A percentile compares a stretch with the other conserved stretches of the same genome.
These are phyloP conservation scores for Papilio demoleus DNA, from an alignment of 2,888 invertebrate species.

Conservation along the genomic window DNA sequence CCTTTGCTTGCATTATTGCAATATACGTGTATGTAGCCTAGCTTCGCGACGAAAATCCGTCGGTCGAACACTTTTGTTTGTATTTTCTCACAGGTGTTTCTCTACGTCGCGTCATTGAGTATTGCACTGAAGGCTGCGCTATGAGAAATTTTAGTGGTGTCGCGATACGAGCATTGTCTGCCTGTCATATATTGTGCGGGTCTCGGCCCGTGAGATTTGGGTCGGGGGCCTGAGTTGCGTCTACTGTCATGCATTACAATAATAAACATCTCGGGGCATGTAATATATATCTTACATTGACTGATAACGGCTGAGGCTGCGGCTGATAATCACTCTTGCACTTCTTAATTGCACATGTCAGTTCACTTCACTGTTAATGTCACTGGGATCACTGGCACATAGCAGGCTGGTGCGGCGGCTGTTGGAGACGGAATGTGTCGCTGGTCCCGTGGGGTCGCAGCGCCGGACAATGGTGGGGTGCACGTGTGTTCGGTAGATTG, in stretches of 20 bases:
- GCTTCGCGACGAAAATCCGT: slow-evolving; percentile 47
- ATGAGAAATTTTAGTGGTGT: slow-evolving; percentile 78
- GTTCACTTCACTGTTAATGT: slow-evolving; percentile 72
- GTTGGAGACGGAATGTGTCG: slow-evolving; percentile 58
- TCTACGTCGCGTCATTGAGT: slow-evolving; percentile 71
- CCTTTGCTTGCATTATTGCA: slow-evolving; percentile 37
- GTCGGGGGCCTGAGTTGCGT: slow-evolving; percentile 68
- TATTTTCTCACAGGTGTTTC: slow-evolving; percentile 80
- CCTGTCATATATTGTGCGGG: slow-evolving; percentile 66
- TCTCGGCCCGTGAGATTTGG: slow-evolving; percentile 77
- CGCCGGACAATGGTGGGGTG: slow-evolving; percentile 63
- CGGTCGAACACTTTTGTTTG: slow-evolving; percentile 66
- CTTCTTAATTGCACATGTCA: slow-evolving; percentile 71
- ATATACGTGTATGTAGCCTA: slow-evolving; percentile 35
- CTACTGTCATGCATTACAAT: slow-evolving; percentile 16
- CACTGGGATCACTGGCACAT: slow-evolving; percentile 79
- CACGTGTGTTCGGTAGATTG: slow-evolving; percentile 78
- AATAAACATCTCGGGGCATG: slow-evolving; percentile 42
- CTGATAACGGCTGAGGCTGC: slow-evolving; percentile 79
- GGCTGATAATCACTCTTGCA: slow-evolving; percentile 67
- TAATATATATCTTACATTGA: slow-evolving; percentile 75
- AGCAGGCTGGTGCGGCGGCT: slow-evolving; percentile 61
- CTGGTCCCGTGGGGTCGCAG: slow-evolving; percentile 61
- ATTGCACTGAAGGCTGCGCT: slow-evolving; percentile 75
- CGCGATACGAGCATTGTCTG: slow-evolving; percentile 75